Conservation (phyloP, 1,140 invertebrate species). For the Caenorhabditis remanei region DNA sequence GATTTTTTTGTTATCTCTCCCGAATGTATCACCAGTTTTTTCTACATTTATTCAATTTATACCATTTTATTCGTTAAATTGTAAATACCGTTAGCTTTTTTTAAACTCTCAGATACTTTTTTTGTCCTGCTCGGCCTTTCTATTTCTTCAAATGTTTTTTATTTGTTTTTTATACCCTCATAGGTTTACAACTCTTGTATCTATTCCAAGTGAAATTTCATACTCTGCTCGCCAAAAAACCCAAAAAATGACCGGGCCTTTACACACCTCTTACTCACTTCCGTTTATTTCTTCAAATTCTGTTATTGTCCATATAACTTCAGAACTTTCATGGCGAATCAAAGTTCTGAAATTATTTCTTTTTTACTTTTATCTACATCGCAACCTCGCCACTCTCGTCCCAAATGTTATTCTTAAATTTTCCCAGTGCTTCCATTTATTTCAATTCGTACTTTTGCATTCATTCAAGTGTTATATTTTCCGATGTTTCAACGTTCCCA, state of each 20-base stretch:
- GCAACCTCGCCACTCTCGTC: background rate
- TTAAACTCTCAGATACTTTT: background rate
- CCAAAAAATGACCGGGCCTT: constrained; percentile 5
- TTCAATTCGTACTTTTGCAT: background rate
- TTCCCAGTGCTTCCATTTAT: constrained; percentile 20
- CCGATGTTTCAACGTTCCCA: constrained; percentile 23
- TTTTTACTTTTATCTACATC: constrained; percentile 10
- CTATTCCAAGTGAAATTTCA: constrained; percentile 23
- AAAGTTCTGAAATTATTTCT: background rate
- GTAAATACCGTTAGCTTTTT: constrained; percentile 54
- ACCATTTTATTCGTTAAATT: constrained; percentile 51
- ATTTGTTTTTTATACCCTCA: constrained; percentile 3
- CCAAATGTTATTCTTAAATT: background rate
- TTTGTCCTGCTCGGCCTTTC: background rate
- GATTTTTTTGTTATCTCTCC: background rate
- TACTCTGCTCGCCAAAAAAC: background rate
- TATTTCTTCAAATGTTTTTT: background rate
- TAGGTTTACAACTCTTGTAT: constrained; percentile 46
- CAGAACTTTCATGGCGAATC: background rate
- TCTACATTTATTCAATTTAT: constrained; percentile 16
- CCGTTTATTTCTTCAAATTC: constrained; percentile 23
- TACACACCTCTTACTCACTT: constrained; percentile 51
- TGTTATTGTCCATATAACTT: constrained; percentile 1
- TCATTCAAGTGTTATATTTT: constrained; percentile 1
- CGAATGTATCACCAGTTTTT: background rate